Evolutionary conservation across 1,140 invertebrate species (phyloP).

Genomic region (Rhagoletis pomonella): DNA sequence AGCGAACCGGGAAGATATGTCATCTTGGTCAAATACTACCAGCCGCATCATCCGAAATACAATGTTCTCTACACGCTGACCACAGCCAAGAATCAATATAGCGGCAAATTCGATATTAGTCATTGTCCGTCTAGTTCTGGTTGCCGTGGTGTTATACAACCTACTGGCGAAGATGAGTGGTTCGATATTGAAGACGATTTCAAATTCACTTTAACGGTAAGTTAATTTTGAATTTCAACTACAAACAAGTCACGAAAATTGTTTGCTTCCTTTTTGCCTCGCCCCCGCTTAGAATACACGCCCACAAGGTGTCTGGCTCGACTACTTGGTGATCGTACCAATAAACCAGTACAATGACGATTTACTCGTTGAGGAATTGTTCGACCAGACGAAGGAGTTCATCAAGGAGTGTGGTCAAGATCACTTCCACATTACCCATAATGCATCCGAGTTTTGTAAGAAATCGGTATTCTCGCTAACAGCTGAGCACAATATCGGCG

Average conservation of each 20-base stretch:
- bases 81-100: conserved; percentile 82
- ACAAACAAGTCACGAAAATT: not conserved
- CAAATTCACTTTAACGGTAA: conserved; percentile 70
- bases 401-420: conserved; percentile 91
- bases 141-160: conserved; percentile 85
- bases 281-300: conserved; percentile 76
- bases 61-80: conserved; percentile 68
- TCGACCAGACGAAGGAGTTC: conserved; percentile 93
- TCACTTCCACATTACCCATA: conserved; percentile 86
- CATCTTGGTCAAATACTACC: conserved; percentile 96
- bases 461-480: conserved; percentile 95
- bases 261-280: not conserved
- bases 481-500: conserved; percentile 94
- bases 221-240: not conserved
- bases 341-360: conserved; percentile 82
- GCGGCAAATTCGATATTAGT: conserved; percentile 82
- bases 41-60: conserved; percentile 86
- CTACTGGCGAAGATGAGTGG: conserved; percentile 62
- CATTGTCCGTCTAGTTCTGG: conserved; percentile 94
- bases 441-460: conserved; percentile 87
- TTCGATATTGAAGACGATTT: conserved; percentile 72
- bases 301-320: conserved; percentile 83
- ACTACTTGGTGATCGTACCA: conserved; percentile 90
- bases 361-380: conserved; percentile 84
- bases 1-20: conserved; percentile 87